These are phyloP conservation scores for Delphinus delphis DNA, from an alignment of 2,113 vertebrate genomes.

Conservation along the genomic window DNA sequence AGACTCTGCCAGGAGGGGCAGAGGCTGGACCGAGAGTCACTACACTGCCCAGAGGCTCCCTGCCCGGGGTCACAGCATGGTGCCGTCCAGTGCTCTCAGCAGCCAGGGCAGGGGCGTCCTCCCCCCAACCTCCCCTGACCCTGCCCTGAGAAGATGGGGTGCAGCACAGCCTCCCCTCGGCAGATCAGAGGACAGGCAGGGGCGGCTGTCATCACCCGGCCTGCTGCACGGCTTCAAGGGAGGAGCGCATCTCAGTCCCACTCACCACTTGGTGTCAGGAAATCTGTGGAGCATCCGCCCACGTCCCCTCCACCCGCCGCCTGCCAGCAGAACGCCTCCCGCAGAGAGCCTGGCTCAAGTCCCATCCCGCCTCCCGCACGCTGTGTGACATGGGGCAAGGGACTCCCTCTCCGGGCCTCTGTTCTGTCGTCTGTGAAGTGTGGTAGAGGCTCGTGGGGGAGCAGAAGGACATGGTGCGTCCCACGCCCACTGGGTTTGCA, in stretches of 20 bases:
- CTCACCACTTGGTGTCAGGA: neutral
- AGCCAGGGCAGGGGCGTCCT: rapidly evolving
- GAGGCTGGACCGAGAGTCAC: rapidly evolving
- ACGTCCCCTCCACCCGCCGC: neutral
- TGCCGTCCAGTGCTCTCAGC: neutral
- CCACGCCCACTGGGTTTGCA: rapidly evolving
- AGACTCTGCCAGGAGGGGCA: neutral
- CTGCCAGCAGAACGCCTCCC: neutral
- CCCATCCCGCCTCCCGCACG: neutral
- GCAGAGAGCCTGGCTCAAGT: neutral
- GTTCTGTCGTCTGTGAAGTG: neutral
- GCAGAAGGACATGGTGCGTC: rapidly evolving
- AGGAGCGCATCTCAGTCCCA: no score
- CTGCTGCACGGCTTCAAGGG: neutral
- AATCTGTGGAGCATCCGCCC: neutral
- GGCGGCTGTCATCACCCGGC: rapidly evolving
- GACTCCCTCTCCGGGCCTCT: neutral
- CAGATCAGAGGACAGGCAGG: neutral
- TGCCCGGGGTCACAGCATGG: rapidly evolving
- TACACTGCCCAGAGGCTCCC: rapidly evolving
- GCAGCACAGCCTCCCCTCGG: neutral
- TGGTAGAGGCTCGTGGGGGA: neutral
- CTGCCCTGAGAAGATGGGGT: neutral
- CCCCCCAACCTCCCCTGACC: neutral
- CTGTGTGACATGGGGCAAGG: rapidly evolving